Evolutionary conservation across 2,113 vertebrate genomes (phyloP), one percentile per base, ranked within the genome.

Genomic region (Leiothrix lutea): DNA sequence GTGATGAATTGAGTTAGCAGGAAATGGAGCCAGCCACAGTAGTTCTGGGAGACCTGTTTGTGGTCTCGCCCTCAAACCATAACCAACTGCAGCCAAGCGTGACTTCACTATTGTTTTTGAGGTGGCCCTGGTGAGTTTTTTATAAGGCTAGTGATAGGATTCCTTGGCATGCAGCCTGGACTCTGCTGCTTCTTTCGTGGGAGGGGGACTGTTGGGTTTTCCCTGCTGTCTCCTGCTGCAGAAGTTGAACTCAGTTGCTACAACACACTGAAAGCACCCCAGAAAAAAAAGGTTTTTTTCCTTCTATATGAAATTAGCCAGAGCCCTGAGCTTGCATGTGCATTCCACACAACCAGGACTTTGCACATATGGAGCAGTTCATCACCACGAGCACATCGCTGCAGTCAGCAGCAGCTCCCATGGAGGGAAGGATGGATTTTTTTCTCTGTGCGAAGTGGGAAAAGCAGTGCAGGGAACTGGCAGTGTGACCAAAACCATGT

Each of bases 61-160:
- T 86, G 64, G 90, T 90, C 62, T 90, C 40, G 10, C 48, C 78
- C 71, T 77, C 85, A 78, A 90, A 91, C 70, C 64, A 80, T 45
- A 90, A 90, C 67, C 79, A 60, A 88, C 35, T 73, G 84, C 92
- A 77, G 84, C 79, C 79, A 91, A 73, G 47, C 2, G 0, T 93
- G 82, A 86, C 61, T 89, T 64, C 47, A 45, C 50, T 75, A 77
- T 74, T 90, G 90, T 71, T 93, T 93, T 67, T 80, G 90, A 70
- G 81, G 93, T 92, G 51, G 90, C 44, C 81, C 86, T 93, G 74
- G 88, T 95, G 88, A 90, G 47, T 78, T 88, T 96, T 95, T 95
- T 90, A 88, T 84, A 92, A 91, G 92, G 44, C 38, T 88, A 60
- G 51, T 80, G 92, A 71, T 93, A 93, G 79, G 67, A 88, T 88